Conservation (phyloP, 1,140 invertebrate genomes). For the Calliphora vicina region DNA sequence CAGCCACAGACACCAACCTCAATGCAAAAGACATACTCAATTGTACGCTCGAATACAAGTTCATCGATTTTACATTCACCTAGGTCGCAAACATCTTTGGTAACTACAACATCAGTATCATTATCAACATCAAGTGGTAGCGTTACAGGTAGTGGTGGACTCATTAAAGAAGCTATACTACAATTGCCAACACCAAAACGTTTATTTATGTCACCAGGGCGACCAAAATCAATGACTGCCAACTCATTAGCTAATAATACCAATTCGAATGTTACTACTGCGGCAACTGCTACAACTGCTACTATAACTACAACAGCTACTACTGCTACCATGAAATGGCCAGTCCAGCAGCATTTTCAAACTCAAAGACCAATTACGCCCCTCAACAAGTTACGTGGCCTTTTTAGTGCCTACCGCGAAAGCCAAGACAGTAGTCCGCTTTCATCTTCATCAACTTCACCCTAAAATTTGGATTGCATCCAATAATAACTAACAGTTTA, state of each 20-base stretch:
- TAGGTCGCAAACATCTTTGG: background rate
- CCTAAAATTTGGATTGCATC: background rate
- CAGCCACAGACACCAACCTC: background rate
- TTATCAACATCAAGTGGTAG: background rate
- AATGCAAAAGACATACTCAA: background rate
- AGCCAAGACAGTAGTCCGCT: conserved; percentile 1
- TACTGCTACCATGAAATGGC: background rate
- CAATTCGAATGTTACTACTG: background rate
- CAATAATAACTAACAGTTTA: background rate
- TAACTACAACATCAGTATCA: background rate
- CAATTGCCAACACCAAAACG: conserved; percentile 37
- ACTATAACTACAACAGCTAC: background rate
- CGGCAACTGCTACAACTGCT: background rate
- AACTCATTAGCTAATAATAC: background rate
- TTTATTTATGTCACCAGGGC: conserved; percentile 29
- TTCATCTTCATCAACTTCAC: background rate
- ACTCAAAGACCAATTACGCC: conserved; percentile 1
- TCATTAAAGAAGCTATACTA: background rate
- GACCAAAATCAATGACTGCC: conserved; percentile 17
- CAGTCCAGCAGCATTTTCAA: background rate
- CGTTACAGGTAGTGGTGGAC: background rate
- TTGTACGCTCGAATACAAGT: conserved; percentile 10
- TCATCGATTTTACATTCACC: background rate
- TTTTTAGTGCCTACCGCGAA: conserved; percentile 35
- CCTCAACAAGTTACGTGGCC: conserved; percentile 32